Evolutionary conservation across 2,797 vertebrate species (phyloP), one percentile per base, ranked within the genome.

Genomic region (Limosa lapponica): DNA sequence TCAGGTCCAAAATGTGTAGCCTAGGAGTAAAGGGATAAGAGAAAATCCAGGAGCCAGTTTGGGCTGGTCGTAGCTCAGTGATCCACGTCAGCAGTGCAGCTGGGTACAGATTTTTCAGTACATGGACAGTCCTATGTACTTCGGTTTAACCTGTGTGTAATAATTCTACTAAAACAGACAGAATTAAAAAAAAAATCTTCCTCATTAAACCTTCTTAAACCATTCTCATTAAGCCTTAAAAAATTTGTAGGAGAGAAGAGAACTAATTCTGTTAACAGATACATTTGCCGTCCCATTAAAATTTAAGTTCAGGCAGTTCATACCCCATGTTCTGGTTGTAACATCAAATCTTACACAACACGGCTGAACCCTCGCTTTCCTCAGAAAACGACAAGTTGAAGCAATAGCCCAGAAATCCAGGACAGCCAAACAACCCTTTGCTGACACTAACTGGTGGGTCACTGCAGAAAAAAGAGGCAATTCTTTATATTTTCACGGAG

Each of bases 371-470:
- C 73, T 34, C 39, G 52, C 90, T 91, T 94, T 95, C 69, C 65
- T 82, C 36, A 77, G 94, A 91, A 91, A 49, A 93, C 95, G 61
- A 81, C 44, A 93, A 67, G 16, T 43, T 67, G 57, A 91, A 89
- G 54, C 62, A 57, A 34, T 19, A 85, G 71, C 89, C 78, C 69
- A 89, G 87, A 91, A 95, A 87, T 80, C 59, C 59, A 88, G 41
- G 41, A 41, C 41, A 87, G 58, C 79, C 75, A 32, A 79, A 93
- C 54, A 89, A 62, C 12, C 65, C 82, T 54, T 66, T 82, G 37
- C 34, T 93, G 95, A 93, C 41, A 75, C 22, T 37, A 80, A 78
- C 43, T 46, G 69, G 59, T 43, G n/a, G 82, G 73, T 87, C 77
- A 62, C 55, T 88, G 7, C 2, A 87, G 13, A 54, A 84, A 24